Evolutionary conservation across 2,888 invertebrate species (phyloP).

Genomic region (Parapristionchus giblindavisi): DNA sequence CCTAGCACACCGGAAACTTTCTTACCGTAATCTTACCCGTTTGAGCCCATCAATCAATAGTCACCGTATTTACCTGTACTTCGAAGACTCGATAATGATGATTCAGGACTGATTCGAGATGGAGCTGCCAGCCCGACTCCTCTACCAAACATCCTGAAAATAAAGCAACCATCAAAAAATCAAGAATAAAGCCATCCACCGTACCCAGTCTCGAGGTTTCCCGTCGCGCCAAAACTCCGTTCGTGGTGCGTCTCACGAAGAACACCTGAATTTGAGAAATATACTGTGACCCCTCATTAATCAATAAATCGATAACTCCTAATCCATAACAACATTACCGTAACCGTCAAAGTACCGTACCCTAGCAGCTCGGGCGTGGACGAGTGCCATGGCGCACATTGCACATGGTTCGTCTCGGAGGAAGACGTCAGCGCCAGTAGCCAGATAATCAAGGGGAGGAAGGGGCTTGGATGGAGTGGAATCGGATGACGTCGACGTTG

Average conservation of each 20-base stretch:
- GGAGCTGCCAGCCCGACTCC: constrained; percentile 42
- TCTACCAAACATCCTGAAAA: constrained; percentile 18
- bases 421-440: constrained; percentile 47
- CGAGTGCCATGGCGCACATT: constrained; percentile 54
- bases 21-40: background rate
- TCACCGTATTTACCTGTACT: background rate
- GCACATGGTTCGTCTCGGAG: constrained; percentile 47
- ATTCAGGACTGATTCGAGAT: constrained; percentile 44
- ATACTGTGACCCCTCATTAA: no score
- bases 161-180: no score
- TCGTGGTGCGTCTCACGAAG: constrained; percentile 34
- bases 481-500: no score
- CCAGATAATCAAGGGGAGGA: constrained; percentile 41
- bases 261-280: constrained; percentile 38
- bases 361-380: constrained; percentile 44
- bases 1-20: no score
- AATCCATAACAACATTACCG: background rate
- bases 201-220: constrained; percentile 15
- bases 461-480: no score
- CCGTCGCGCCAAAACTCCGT: constrained; percentile 34
- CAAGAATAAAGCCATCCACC: no score
- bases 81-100: constrained; percentile 48
- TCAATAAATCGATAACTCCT: no score
- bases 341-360: constrained; percentile 11
- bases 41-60: background rate